These are phyloP conservation scores for Agrochola lychnidis DNA, from an alignment of 2,888 invertebrate genomes.

Conservation along the genomic window DNA sequence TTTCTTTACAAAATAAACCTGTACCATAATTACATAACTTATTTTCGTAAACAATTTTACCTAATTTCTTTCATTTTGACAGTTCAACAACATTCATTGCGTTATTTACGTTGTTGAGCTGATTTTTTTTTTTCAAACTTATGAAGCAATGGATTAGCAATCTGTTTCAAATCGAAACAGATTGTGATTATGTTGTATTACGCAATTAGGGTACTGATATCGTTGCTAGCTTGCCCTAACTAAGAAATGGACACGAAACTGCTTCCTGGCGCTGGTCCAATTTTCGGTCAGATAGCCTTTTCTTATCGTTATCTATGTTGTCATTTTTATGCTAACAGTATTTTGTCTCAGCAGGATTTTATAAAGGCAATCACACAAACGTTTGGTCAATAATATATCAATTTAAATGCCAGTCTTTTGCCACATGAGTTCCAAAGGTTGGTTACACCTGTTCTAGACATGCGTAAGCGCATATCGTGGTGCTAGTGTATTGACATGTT, in stretches of 20 bases:
- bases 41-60: too few species aligned
- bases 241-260: not conserved
- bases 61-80: too few species aligned
- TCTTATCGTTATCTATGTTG: not conserved
- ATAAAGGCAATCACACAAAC: not conserved
- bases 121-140: too few species aligned
- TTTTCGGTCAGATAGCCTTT: not conserved
- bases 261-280: not conserved
- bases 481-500: slow-evolving; percentile 52
- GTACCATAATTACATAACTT: too few species aligned
- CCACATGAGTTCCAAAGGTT: not conserved
- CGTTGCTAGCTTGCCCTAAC: not conserved
- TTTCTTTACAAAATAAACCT: not conserved
- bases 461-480: slow-evolving; percentile 51
- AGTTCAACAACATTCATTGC: too few species aligned
- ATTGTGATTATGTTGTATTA: too few species aligned
- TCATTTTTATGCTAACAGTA: not conserved
- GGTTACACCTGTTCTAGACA: slow-evolving; percentile 8
- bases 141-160: too few species aligned
- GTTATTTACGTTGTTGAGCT: too few species aligned
- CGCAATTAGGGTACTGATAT: too few species aligned
- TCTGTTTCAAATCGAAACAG: too few species aligned
- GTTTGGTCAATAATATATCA: not conserved
- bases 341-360: not conserved
- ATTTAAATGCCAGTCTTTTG: not conserved